Base-by-base conservation (phyloP, 2,888 invertebrate genomes). In the Phyllotreta striolata region DNA sequence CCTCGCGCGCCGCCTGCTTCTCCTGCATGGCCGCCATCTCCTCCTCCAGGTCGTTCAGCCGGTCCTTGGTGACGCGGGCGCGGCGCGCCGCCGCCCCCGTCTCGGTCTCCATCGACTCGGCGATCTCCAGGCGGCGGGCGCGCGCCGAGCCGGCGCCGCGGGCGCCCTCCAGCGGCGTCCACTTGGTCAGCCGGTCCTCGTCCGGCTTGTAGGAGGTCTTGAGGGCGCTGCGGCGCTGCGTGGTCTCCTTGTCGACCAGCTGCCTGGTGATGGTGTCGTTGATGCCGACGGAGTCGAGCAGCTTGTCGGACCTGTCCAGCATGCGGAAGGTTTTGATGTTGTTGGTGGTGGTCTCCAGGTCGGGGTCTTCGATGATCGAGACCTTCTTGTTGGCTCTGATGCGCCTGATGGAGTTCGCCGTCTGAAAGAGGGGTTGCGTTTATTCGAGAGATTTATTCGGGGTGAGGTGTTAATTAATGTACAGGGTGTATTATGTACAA, bases 11-110 rank as follows among this genome's bases (percentile, higher is more conserved):
- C 0, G 88, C 88, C 73, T 86, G 87, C 74, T 88, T 86, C 74
- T 91, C 90, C 12, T 84, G 87, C 64, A 91, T 81, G 70, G 88
- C 89, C 44, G 88, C 85, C 89, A 91, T 91, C 79, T 92, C 92
- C 55, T 87, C 87, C 75, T 92, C 91, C 46, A 92, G 82, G 74
- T 91, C 91, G 40, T 85, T 85, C 12, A 92, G 82, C 52, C 91
- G 86, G 7, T 89, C 89, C 68, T 89, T 85, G 1, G 79, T 73
- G 61, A 85, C 86, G 72, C 86, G 87, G 0, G 91, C 91, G 54
- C 92, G 80, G 49, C 85, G 83, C 13, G 85, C 85, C 0, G 91
- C 91, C 0, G 91, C 91, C 0, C 87, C 87, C 66, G 83, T 85
- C 65, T 84, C 83, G n/a, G 65, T 49, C 0, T 83, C 82, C 6